A percentile compares a stretch with the other conserved stretches of the same genome.
Conservation (phyloP, 2,888 invertebrate genomes). For the Sinotaia quadrata region DNA sequence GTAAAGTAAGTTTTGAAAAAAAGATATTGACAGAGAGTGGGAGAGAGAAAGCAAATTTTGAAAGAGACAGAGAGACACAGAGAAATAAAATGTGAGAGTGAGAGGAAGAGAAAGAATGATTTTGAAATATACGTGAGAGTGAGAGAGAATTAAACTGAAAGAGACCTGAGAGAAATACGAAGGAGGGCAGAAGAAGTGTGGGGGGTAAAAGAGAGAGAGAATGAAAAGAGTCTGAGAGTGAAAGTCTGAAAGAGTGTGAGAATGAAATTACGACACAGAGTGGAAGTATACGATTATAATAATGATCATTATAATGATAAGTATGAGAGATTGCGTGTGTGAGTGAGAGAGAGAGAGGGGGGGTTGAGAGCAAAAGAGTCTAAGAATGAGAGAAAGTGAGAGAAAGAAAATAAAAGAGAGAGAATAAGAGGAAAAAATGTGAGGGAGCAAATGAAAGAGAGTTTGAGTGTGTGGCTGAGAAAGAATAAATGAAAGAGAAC, state of each 20-base stretch:
- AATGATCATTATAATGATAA: no score
- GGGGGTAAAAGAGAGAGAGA: conserved; percentile 1
- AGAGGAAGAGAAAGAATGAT: background rate
- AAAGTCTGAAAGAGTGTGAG: no score
- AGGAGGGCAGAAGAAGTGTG: no score
- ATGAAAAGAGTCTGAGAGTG: background rate
- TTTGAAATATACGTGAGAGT: background rate
- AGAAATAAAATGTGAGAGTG: background rate
- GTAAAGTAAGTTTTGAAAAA: background rate
- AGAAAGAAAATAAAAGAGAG: no score
- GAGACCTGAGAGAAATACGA: background rate
- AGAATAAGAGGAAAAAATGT: no score
- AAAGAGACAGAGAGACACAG: background rate
- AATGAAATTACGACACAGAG: no score
- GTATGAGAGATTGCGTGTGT: conserved; percentile 9
- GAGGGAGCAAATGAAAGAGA: conserved; percentile 16
- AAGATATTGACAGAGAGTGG: background rate
- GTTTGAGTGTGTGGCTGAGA: conserved; percentile 6
- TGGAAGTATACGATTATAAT: no score
- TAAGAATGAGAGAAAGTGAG: no score
- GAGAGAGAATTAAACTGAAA: background rate
- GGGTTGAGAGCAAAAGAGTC: no score
- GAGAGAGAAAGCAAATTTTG: background rate
- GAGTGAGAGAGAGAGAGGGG: conserved; percentile 14
- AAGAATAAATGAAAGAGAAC: conserved; percentile 3